Evolutionary conservation across 2,888 invertebrate genomes (phyloP), one percentile per base, ranked within the genome.

Genomic region (Byasa hedistus): DNA sequence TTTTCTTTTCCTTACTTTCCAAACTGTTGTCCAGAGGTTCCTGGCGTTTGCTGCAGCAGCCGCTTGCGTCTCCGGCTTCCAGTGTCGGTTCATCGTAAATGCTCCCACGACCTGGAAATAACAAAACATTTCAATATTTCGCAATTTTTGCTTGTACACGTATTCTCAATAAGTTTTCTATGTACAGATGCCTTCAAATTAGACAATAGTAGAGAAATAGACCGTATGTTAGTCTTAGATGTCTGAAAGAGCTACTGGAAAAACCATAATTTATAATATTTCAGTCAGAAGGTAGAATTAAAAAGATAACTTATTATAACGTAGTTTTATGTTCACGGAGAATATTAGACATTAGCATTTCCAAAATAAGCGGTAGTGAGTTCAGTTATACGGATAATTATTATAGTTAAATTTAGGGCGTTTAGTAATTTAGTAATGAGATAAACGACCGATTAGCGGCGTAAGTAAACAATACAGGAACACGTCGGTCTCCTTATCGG

Each of bases 61-160:
- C 22, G 1, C 67, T 58, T 8, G 63, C 22, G 15, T 71, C 74
- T 0, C 71, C 67, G 17, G 69, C 71, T 12, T 70, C 65, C 22
- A 62, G 69, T 0, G 48, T 10, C 17, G 76, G 70, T n/a, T 78
- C 74, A 57, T 78, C 69, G 66, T 85, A 85, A 44, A 85, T 84
- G 56, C 73, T 82, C 58, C 71, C 80, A 22, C 79, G 77, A 44
- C 81, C 85, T 85, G 74, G 32, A 75, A 76, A 54, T 23, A 56
- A 10, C 15, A 44, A 10, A 39, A 3, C 3, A 17, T 15, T 19
- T n/a, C n/a, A n/a, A 44, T 44, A 44, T 17, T 44, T 32, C 32
- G 10, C 0, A 32, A 32, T 10, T 32, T 32, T 32, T 32, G 1
- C 10, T 32, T 32, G 32, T 1, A 32, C n/a, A n/a, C n/a, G n/a